A percentile compares a stretch with the other conserved stretches of the same genome.
Evolutionary conservation across 2,888 invertebrate species (phyloP).

Genomic region (Drosophila infuscata): DNA sequence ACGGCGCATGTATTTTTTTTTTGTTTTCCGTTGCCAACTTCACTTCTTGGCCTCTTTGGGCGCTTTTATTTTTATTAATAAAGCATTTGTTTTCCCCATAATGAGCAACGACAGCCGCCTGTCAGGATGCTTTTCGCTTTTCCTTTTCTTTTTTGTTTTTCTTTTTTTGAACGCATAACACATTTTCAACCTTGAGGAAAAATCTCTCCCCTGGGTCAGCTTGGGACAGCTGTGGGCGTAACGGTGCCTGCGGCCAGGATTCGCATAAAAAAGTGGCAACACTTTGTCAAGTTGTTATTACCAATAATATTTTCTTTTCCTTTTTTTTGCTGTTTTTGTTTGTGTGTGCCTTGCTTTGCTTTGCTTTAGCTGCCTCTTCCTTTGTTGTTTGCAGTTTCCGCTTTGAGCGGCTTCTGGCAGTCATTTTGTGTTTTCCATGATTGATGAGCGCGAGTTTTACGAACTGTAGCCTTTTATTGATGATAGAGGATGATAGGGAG

Average conservation of each 20-base stretch:
- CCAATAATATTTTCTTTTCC: constrained; percentile 64
- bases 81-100: constrained; percentile 79
- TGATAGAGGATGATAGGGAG: background rate
- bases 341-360: constrained; percentile 11
- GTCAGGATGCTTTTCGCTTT: constrained; percentile 61
- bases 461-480: constrained; percentile 19
- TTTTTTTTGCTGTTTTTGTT: constrained; percentile 11
- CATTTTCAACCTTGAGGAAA: constrained; percentile 43
- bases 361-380: constrained; percentile 25
- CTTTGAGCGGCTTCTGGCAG: constrained; percentile 48
- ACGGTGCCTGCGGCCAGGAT: constrained; percentile 20
- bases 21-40: constrained; percentile 20
- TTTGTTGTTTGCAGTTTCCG: constrained; percentile 38
- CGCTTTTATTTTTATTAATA: constrained; percentile 75
- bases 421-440: constrained; percentile 63
- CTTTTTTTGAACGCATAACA: constrained; percentile 35
- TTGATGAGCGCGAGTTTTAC: constrained; percentile 58
- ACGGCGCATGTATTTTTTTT: constrained; percentile 21
- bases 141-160: constrained; percentile 9
- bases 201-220: constrained; percentile 62
- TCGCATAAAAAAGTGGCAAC: constrained; percentile 66
- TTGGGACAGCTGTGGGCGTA: constrained; percentile 28
- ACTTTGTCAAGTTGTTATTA: constrained; percentile 80
- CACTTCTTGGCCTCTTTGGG: constrained; percentile 69
- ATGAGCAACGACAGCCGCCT: constrained; percentile 81